Evolutionary conservation across 2,797 vertebrate species (phyloP), one percentile per base, ranked within the genome.

Genomic region (Darevskia mixta): DNA sequence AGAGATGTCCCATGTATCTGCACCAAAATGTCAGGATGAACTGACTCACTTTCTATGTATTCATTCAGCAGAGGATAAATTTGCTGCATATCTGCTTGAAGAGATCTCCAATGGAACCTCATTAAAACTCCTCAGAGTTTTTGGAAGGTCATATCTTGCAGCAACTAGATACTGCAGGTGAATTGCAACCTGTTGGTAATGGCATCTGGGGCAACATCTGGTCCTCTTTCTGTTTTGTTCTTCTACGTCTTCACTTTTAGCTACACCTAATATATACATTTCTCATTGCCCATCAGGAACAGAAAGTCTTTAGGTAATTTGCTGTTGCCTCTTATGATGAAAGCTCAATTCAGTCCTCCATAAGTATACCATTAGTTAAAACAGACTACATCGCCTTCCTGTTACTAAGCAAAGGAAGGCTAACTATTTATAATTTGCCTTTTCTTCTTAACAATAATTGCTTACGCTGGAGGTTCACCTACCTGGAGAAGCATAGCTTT

Each of bases 391-490:
- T 32, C 81, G 11, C 35, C 43, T n/a, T 43, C 11, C 3, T 25
- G 43, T 58, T 27, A 10, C 64, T 89, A 77, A 76, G 43, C 25
- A 76, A 66, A 85, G 43, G 58, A 58, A 38, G 23, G 35, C 25
- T 18, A 85, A 49, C 29, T 64, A 45, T 77, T 69, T 76, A n/a
- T 72, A 66, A 82, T 82, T 81, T 86, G 61, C 72, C 55, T 69
- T 76, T 55, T 45, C 55, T 55, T 25, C 7, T 55, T 58, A 73
- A 64, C 18, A 82, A 93, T 81, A 95, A 93, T 91, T 88, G 81
- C 88, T 95, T 86, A 80, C 11, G n/a, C 1, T 79, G 91, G 91
- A 93, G 92, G 91, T 92, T 94, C 79, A 87, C 82, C 88, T 92
- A 92, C 91, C 91, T 92, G 93, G n/a, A 38, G 29, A 79, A 69